phyloP scores from a whole-genome alignment of 1,140 invertebrate species.

The Leptonema lineaticorne region DNA sequence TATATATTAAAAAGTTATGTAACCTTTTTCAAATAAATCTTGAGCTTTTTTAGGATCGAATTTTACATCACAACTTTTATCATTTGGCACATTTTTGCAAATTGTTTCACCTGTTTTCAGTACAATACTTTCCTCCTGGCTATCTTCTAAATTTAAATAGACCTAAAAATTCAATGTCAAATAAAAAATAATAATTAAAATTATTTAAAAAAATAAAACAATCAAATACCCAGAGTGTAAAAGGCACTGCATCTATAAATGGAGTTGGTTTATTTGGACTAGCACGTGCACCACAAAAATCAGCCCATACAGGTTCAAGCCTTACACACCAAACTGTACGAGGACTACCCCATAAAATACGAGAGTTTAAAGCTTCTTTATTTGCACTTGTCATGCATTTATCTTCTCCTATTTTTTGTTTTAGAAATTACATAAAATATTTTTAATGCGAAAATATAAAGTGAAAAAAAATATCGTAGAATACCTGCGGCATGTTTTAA shows the following conservation, averaged over 20 bases:
- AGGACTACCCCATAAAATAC: constrained; percentile 73
- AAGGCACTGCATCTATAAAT: constrained; percentile 86
- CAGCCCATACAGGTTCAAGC: constrained; percentile 89
- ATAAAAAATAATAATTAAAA: constrained; percentile 8
- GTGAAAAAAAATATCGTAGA: neutral
- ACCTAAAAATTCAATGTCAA: constrained; percentile 23
- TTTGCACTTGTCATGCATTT: neutral
- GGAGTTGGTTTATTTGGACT: constrained; percentile 75
- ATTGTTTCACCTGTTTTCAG: neutral
- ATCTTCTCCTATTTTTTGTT: constrained; percentile 25
- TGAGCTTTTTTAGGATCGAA: constrained; percentile 30
- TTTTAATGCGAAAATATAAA: neutral
- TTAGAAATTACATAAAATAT: neutral
- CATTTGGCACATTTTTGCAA: constrained; percentile 21
- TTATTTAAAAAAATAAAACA: neutral
- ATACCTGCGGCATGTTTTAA: constrained; percentile 35
- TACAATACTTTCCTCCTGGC: constrained; percentile 29
- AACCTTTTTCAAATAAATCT: constrained; percentile 33
- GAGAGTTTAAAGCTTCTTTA: constrained; percentile 27
- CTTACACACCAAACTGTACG: constrained; percentile 86
- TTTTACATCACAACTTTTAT: constrained; percentile 17
- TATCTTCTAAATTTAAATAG: constrained; percentile 53
- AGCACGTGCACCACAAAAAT: constrained; percentile 81
- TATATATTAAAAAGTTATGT: neutral
- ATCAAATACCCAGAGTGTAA: constrained; percentile 73